phyloP scores from a whole-genome alignment of 2,888 invertebrate species.

The Cheiracanthium punctorium region DNA sequence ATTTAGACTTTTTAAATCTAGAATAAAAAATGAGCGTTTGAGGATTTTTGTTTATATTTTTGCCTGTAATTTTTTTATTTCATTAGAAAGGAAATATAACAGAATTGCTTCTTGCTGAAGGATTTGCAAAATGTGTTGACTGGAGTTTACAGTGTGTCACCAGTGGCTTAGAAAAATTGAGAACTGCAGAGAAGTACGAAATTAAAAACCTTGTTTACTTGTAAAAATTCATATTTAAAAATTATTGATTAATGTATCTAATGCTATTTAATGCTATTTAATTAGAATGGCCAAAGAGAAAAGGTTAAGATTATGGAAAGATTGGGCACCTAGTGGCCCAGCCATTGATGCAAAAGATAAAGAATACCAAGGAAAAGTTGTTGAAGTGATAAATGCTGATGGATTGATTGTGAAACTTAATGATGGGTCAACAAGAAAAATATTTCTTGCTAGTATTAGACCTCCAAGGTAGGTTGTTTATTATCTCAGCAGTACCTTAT shows the following conservation, averaged over 20 bases:
- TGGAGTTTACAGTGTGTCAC: conserved; percentile 91
- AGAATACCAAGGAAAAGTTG: conserved; percentile 87
- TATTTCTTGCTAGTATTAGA: conserved; percentile 96
- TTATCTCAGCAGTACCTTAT: too few species aligned
- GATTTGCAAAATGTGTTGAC: conserved; percentile 94
- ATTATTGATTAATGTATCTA: not conserved
- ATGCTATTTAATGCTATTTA: not conserved
- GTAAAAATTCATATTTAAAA: too few species aligned
- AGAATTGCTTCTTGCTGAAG: conserved; percentile 90
- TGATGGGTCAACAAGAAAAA: conserved; percentile 88
- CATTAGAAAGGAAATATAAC: conserved; percentile 86
- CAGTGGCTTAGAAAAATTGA: conserved; percentile 87
- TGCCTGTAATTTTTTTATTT: conserved; percentile 14
- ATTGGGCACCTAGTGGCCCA: conserved; percentile 84
- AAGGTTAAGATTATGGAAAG: conserved; percentile 91
- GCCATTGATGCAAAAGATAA: conserved; percentile 83
- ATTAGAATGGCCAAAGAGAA: conserved; percentile 86
- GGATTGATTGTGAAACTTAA: conserved; percentile 89
- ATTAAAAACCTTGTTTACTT: too few species aligned
- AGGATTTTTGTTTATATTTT: too few species aligned
- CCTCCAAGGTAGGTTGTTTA: conserved; percentile 85
- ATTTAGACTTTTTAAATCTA: too few species aligned
- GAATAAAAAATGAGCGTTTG: too few species aligned
- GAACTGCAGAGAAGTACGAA: conserved; percentile 87
- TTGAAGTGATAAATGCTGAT: conserved; percentile 96